phyloP scores from a whole-genome alignment of 2,888 invertebrate genomes.

The Atethmia centrago region DNA sequence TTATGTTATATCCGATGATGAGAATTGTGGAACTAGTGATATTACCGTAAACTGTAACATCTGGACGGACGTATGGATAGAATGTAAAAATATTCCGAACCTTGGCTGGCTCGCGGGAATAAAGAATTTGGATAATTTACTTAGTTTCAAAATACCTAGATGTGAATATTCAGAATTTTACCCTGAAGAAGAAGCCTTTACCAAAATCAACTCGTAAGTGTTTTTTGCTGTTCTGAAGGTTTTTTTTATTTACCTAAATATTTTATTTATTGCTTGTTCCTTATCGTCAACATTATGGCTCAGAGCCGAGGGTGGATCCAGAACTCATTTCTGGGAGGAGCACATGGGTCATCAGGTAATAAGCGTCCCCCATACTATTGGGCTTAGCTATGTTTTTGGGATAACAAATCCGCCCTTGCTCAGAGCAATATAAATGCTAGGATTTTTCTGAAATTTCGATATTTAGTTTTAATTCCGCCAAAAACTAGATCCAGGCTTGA shows the following conservation, averaged over 20 bases:
- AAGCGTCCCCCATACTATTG: neutral
- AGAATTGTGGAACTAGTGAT: constrained; percentile 38
- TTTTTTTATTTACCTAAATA: neutral
- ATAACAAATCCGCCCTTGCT: neutral
- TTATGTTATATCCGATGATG: constrained; percentile 74
- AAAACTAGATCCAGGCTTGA: neutral
- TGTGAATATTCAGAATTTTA: constrained; percentile 80
- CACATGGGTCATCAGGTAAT: neutral
- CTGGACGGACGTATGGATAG: constrained; percentile 76
- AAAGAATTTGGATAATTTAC: constrained; percentile 65
- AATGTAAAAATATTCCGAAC: constrained; percentile 75
- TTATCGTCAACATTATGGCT: neutral
- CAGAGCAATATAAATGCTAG: neutral
- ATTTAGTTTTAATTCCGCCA: neutral
- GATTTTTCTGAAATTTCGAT: neutral
- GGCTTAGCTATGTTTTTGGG: neutral
- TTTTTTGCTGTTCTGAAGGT: neutral
- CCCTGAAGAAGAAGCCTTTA: constrained; percentile 75
- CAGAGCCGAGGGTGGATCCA: neutral
- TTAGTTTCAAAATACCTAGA: constrained; percentile 84
- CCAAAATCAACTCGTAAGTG: constrained; percentile 85
- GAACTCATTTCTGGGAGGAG: neutral
- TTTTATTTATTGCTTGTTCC: neutral
- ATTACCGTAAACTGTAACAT: constrained; percentile 12
- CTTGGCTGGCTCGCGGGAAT: constrained; percentile 80